Evolutionary conservation across 2,888 invertebrate species (phyloP), one percentile per base, ranked within the genome.

Genomic region (Euplexia lucipara): DNA sequence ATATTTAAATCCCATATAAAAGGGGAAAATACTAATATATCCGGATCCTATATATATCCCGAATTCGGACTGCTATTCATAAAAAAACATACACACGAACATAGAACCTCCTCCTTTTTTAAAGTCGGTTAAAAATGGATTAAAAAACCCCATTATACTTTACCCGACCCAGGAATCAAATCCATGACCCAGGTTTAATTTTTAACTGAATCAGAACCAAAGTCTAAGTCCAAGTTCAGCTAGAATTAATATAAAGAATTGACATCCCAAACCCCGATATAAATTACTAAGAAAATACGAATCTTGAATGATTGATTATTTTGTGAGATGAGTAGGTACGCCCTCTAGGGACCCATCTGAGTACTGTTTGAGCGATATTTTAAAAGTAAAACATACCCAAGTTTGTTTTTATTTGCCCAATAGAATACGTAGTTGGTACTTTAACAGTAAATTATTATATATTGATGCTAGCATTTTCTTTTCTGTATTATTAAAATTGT

Each of bases 231-330:
- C 3, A 6, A 39, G 18, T 48, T 35, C 4, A 18, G 10, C 1
- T 14, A 44, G 10, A 45, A 12, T n/a, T 37, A 14, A 9, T 9
- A 9, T 26, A 8, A 22, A 16, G 39, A 14, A 3, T 3, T 30
- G 20, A 8, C 44, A 64, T 16, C 59, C 68, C 52, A 44, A 18
- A 47, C 5, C 5, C 22, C 3, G 48, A 61, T 44, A 60, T 37
- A 54, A 47, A 56, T 54, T 49, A 18, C 22, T 16, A 67, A 58
- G 52, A 51, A 76, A 61, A 54, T 58, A 51, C 57, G 52, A 75
- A 77, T 71, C 69, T 72, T 78, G 79, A 78, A 75, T 82, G 58
- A 66, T 68, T 77, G 58, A 76, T 64, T 52, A 53, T 49, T 51
- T 53, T 62, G 45, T 60, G 62, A 70, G 62, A 64, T 68, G 34